Evolutionary conservation across 2,113 vertebrate genomes (phyloP).

Genomic region (Xyliphius kryptos): DNA sequence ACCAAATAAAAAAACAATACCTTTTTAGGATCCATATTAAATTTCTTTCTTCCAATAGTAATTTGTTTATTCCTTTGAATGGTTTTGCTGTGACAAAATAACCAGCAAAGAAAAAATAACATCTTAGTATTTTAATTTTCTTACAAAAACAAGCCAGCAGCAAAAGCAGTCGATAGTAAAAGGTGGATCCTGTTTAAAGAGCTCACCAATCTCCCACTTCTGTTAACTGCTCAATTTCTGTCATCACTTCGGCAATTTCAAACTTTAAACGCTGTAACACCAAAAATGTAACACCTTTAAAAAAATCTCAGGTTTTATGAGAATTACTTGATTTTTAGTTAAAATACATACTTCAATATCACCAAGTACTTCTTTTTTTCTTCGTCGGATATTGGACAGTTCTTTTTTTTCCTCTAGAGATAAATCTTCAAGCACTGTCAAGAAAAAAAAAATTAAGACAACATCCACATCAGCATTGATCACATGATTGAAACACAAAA

Average conservation of each 20-base stretch:
- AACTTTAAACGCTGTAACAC: constrained; percentile 85
- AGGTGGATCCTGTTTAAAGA: too few species aligned
- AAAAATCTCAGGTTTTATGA: background rate
- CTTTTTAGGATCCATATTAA: constrained; percentile 99
- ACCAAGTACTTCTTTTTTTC: constrained; percentile 92
- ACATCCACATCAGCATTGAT: background rate
- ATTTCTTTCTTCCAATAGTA: constrained; percentile 97
- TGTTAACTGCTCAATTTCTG: constrained; percentile 92
- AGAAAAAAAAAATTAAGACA: background rate
- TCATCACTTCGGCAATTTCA: constrained; percentile 97
- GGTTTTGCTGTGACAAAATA: constrained; percentile 76
- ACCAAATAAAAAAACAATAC: constrained; percentile 49
- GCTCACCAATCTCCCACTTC: constrained; percentile 88
- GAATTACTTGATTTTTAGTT: too few species aligned
- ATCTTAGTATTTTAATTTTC: background rate
- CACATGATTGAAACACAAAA: background rate
- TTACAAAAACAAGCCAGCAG: background rate
- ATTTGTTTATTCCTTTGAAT: constrained; percentile 96
- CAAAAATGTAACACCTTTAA: constrained; percentile 9
- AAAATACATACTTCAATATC: constrained; percentile 83
- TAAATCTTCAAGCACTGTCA: constrained; percentile 88
- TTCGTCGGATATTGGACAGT: constrained; percentile 86
- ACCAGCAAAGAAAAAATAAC: background rate
- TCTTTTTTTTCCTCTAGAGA: constrained; percentile 91
- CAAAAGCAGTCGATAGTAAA: background rate